These are phyloP conservation scores for Blastomussa wellsi DNA, from an alignment of 92 coral and sea anemone genomes.

Conservation along the genomic window DNA sequence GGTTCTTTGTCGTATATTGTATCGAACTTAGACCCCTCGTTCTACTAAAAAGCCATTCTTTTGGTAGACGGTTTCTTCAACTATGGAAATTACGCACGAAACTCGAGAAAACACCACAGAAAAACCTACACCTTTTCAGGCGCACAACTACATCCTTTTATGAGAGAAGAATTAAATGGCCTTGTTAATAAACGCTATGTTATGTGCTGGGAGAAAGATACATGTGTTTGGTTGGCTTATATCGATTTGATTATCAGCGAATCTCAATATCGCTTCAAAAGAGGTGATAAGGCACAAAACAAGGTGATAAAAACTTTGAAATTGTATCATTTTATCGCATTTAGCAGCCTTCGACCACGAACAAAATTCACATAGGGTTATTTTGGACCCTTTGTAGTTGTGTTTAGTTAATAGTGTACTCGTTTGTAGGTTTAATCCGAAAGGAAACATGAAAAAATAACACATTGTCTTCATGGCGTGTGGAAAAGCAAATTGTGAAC, in stretches of 20 bases:
- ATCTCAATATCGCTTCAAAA: conserved; percentile 28
- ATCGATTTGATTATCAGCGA: conserved; percentile 10
- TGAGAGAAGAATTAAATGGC: neutral
- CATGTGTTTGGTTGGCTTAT: conserved; percentile 22
- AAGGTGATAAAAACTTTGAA: conserved; percentile 12
- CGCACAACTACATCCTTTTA: neutral
- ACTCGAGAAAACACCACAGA: neutral
- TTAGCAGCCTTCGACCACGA: neutral
- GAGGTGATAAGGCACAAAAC: conserved; percentile 2
- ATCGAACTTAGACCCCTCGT: neutral
- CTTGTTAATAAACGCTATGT: conserved; percentile 5
- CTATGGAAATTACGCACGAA: neutral
- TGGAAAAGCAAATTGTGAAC: neutral
- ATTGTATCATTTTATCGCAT: neutral
- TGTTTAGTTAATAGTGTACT: neutral
- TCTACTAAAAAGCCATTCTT: neutral
- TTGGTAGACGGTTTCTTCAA: neutral
- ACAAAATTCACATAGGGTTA: conserved; percentile 32
- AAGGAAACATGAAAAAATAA: neutral
- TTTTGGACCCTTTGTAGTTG: neutral
- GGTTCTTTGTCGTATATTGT: neutral
- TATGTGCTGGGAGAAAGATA: conserved; percentile 27
- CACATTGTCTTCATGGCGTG: neutral
- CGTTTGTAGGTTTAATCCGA: neutral
- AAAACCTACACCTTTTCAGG: neutral